A percentile compares a stretch with the other conserved stretches of the same genome.
Conservation (phyloP, 2,113 vertebrate species). For the Tonatia bakeri region DNA sequence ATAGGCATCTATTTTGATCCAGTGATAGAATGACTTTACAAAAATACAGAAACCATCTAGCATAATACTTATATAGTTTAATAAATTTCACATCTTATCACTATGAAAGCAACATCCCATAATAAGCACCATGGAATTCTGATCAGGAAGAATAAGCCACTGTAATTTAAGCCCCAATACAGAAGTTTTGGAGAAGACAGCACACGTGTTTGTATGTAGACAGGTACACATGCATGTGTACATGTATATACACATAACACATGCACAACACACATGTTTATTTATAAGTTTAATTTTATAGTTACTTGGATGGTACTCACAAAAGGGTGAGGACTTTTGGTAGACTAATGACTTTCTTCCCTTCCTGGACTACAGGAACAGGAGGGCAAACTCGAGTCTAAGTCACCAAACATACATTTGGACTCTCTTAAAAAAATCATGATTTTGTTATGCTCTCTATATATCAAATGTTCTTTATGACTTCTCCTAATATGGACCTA, state of each 20-base stretch:
- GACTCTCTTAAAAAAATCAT: conserved; percentile 8
- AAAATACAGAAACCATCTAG: neutral
- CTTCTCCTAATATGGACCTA: neutral
- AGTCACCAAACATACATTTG: neutral
- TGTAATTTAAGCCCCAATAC: neutral
- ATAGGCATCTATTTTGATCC: neutral
- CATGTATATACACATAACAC: neutral
- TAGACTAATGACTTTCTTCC: neutral
- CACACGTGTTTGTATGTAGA: neutral
- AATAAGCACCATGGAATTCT: neutral
- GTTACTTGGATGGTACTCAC: neutral
- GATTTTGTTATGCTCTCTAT: neutral
- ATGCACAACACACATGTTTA: neutral
- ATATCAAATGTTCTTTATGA: conserved; percentile 2
- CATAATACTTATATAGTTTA: neutral
- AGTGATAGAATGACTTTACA: neutral
- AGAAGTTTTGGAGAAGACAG: neutral
- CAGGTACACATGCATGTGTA: rapidly evolving
- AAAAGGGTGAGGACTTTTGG: neutral
- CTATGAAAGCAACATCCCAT: neutral
- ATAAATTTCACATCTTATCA: neutral
- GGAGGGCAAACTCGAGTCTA: neutral
- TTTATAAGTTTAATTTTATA: neutral
- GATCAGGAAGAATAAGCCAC: neutral
- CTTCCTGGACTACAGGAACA: neutral